Evolutionary conservation across 2,888 invertebrate genomes (phyloP).

Genomic region (Seladonia tumulorum): DNA sequence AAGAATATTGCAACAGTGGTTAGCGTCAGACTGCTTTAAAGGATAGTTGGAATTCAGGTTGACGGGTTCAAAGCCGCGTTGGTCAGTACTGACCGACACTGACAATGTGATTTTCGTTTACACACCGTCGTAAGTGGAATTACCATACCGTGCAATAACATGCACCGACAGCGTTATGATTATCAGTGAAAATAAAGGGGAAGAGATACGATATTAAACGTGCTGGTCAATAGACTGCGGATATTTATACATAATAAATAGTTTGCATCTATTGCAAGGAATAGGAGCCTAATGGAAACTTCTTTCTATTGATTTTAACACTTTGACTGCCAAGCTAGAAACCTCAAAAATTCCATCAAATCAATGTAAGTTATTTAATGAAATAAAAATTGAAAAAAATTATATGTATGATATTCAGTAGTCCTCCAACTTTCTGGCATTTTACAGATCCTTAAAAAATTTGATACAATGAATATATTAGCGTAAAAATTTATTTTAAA

Average conservation of each 20-base stretch:
- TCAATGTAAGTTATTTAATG: too few species aligned
- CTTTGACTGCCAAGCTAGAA: too few species aligned
- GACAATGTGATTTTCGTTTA: constrained; percentile 6
- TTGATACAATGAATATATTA: too few species aligned
- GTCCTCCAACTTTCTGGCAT: too few species aligned
- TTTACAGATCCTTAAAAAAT: too few species aligned
- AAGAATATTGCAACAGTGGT: constrained; percentile 3
- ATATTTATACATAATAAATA: neutral
- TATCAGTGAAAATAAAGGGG: neutral
- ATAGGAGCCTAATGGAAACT: neutral
- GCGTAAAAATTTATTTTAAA: too few species aligned
- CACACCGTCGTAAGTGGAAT: constrained; percentile 6
- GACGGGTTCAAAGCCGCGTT: constrained; percentile 4
- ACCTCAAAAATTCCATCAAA: too few species aligned
- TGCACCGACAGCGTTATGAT: neutral
- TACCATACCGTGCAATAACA: neutral
- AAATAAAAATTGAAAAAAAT: too few species aligned
- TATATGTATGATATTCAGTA: too few species aligned
- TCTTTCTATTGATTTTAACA: neutral
- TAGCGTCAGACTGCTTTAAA: neutral
- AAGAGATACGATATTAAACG: neutral
- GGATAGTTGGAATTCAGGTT: constrained; percentile 3
- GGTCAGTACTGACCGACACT: constrained; percentile 2
- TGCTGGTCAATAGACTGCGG: neutral
- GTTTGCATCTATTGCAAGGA: neutral